phyloP scores from a whole-genome alignment of 2,113 vertebrate genomes.

The Malurus elegans region DNA sequence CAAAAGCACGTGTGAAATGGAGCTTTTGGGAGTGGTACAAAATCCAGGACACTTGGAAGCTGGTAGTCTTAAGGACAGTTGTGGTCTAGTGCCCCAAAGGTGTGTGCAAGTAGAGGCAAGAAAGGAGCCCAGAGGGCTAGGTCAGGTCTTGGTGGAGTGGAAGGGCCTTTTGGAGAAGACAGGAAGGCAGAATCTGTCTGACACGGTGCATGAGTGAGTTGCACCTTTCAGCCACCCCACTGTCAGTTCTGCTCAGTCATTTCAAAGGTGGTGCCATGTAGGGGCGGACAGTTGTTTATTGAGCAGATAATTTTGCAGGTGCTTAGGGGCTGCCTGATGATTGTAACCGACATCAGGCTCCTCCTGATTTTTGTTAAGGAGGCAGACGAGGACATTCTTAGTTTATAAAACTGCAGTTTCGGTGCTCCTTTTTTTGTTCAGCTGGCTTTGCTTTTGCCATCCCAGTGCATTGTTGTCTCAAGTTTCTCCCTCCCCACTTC shows the following conservation, averaged over 20 bases:
- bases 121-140: not conserved
- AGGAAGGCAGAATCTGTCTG: not conserved
- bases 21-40: not conserved
- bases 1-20: not conserved
- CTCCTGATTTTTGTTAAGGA: not conserved
- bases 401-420: not conserved
- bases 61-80: not conserved
- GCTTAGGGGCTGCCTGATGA: accelerated
- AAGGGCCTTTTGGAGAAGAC: not conserved
- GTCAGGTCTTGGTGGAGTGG: not conserved
- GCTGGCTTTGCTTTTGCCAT: not conserved
- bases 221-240: not conserved
- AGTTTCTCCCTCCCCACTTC: not conserved
- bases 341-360: not conserved
- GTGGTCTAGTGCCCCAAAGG: not conserved
- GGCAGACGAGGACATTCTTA: not conserved
- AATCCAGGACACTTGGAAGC: not conserved
- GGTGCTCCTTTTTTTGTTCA: not conserved
- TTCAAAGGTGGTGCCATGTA: not conserved
- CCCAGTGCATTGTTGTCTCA: not conserved
- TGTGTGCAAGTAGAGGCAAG: not conserved
- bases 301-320: accelerated
- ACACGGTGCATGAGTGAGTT: not conserved
- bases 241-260: not conserved
- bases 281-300: not conserved